These are phyloP conservation scores for Chalcis sispes DNA, from an alignment of 2,888 invertebrate species.

Conservation along the genomic window DNA sequence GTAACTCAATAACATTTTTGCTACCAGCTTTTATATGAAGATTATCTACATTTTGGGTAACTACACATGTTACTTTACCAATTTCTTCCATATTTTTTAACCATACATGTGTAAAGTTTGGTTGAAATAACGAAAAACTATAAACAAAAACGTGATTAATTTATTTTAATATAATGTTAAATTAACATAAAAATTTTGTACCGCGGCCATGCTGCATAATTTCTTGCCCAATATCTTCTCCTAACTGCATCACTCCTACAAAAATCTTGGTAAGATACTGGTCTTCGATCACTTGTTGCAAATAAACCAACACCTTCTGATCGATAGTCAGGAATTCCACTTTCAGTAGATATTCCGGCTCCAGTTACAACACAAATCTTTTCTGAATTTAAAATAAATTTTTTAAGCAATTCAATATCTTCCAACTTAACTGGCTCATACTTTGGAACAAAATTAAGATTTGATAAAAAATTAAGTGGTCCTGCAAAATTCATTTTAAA, in stretches of 20 bases:
- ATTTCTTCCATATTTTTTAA: constrained; percentile 84
- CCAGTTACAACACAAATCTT: constrained; percentile 89
- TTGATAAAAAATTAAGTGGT: constrained; percentile 56
- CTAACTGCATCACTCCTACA: constrained; percentile 82
- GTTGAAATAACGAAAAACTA: constrained; percentile 86
- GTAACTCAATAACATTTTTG: constrained; percentile 89
- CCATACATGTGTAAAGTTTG: constrained; percentile 87
- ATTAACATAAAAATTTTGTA: constrained; percentile 54
- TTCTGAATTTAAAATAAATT: constrained; percentile 79
- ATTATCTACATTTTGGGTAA: constrained; percentile 98
- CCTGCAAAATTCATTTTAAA: constrained; percentile 1
- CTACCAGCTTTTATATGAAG: constrained; percentile 95
- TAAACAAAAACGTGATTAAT: no score
- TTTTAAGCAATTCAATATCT: constrained; percentile 79
- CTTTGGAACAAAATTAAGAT: constrained; percentile 82
- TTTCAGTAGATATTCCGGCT: constrained; percentile 98
- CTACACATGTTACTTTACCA: constrained; percentile 82
- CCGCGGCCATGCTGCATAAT: constrained; percentile 92
- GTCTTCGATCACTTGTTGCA: constrained; percentile 89
- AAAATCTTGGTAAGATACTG: constrained; percentile 92
- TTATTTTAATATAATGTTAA: constrained; percentile 8
- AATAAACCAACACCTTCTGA: constrained; percentile 95
- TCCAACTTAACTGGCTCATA: constrained; percentile 81
- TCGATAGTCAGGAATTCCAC: constrained; percentile 96
- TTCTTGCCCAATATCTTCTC: constrained; percentile 96